phyloP scores from a whole-genome alignment of 2,113 vertebrate species.

The Odocoileus virginianus region DNA sequence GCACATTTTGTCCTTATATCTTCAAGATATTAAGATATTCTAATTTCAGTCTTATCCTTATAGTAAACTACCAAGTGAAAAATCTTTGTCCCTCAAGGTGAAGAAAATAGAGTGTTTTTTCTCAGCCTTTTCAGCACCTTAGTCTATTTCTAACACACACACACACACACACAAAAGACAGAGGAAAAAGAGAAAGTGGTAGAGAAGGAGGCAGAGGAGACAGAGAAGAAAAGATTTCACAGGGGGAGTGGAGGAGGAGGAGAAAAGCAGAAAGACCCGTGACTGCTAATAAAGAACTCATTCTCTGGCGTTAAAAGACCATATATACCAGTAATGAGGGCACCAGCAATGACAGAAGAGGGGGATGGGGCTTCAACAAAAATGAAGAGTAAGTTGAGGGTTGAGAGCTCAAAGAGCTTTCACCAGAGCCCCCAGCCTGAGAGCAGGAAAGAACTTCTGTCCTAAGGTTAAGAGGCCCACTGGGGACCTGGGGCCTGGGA shows the following conservation, averaged over 20 bases:
- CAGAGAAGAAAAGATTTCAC: background rate
- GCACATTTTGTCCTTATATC: background rate
- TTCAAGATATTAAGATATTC: background rate
- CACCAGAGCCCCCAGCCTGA: background rate
- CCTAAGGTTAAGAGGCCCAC: background rate
- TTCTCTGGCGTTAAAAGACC: slow-evolving; percentile 5
- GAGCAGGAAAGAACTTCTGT: background rate
- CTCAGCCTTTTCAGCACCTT: background rate
- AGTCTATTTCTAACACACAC: background rate
- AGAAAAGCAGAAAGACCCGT: background rate
- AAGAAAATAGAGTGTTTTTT: background rate
- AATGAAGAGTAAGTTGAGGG: background rate
- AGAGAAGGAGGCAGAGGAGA: background rate
- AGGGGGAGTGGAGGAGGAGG: background rate
- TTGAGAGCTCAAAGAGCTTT: background rate
- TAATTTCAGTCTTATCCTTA: background rate
- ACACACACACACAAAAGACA: background rate
- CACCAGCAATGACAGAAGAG: background rate
- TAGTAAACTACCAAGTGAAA: background rate
- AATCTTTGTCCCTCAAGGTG: background rate
- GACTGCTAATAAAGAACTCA: background rate
- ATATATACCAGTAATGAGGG: background rate
- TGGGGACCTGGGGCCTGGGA: background rate
- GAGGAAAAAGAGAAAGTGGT: background rate
- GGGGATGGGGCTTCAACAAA: background rate